phyloP scores from a whole-genome alignment of 2,888 invertebrate genomes.

The Hypolimnas misippus region DNA sequence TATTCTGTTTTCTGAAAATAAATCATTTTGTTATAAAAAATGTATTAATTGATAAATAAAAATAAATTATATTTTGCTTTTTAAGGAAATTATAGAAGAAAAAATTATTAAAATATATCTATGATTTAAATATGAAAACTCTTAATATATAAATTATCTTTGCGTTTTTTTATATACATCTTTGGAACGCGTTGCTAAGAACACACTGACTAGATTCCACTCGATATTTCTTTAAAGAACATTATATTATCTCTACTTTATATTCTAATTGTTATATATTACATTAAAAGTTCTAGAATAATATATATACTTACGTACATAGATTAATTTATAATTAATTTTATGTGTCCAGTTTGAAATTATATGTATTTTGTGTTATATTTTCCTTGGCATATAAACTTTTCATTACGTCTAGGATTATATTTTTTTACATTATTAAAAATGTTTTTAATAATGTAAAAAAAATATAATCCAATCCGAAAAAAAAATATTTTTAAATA shows the following conservation, averaged over 20 bases:
- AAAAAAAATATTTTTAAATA: no score
- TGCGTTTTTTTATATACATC: slow-evolving; percentile 73
- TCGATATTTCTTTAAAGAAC: slow-evolving; percentile 53
- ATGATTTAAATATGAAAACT: slow-evolving; percentile 22
- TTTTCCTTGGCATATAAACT: slow-evolving; percentile 25
- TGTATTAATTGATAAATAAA: no score
- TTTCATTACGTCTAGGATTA: background rate
- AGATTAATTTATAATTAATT: background rate
- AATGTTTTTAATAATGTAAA: no score
- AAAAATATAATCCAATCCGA: no score
- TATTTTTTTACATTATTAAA: background rate
- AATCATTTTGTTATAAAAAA: no score
- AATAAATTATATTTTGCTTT: background rate
- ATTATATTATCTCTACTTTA: slow-evolving; percentile 33
- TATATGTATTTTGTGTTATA: slow-evolving; percentile 23
- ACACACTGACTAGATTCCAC: slow-evolving; percentile 83
- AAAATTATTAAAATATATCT: slow-evolving; percentile 38
- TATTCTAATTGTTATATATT: slow-evolving; percentile 15
- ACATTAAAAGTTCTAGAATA: background rate
- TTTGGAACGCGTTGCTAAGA: slow-evolving; percentile 81
- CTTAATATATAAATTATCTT: slow-evolving; percentile 33
- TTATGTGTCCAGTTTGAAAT: slow-evolving; percentile 3
- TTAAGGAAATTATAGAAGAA: slow-evolving; percentile 19
- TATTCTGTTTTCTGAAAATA: no score
- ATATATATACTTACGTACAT: slow-evolving; percentile 10